A percentile compares a stretch with the other conserved stretches of the same genome.
Conservation (phyloP, 2,888 invertebrate species). For the Cephus pygmeus region DNA sequence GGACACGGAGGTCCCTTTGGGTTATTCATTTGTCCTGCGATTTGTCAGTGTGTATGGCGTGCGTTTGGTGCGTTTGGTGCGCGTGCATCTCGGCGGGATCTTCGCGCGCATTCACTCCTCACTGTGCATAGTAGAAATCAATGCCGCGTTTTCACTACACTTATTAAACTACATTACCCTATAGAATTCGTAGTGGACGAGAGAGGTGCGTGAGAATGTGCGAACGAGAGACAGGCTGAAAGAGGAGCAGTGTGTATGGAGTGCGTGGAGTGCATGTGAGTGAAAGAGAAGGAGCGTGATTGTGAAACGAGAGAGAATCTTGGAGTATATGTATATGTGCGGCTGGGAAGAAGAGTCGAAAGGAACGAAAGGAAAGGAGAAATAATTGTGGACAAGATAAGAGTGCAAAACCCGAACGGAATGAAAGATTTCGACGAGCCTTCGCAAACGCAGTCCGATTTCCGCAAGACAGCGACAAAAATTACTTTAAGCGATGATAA, state of each 20-base stretch:
- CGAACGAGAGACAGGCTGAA: neutral
- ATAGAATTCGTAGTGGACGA: conserved; percentile 1
- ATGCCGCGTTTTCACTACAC: conserved; percentile 44
- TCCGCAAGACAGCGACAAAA: no score
- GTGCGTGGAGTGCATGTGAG: conserved; percentile 52
- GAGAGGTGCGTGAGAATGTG: neutral
- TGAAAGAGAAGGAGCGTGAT: conserved; percentile 63
- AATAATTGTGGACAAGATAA: neutral
- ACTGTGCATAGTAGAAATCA: conserved; percentile 30
- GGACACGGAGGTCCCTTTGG: no score
- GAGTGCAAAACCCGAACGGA: neutral
- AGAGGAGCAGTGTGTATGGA: no score
- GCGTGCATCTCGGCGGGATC: no score
- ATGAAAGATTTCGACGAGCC: no score
- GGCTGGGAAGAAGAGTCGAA: neutral
- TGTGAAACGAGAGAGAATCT: conserved; percentile 56
- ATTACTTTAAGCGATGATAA: no score
- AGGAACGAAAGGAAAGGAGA: neutral
- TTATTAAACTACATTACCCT: conserved; percentile 32
- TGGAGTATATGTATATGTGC: neutral
- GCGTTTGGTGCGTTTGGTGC: no score
- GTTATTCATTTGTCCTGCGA: no score
- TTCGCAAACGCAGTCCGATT: no score
- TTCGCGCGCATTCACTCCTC: no score
- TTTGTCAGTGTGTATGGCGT: no score